phyloP scores from a whole-genome alignment of 2,113 vertebrate species.

The Oxyruncus cristatus region DNA sequence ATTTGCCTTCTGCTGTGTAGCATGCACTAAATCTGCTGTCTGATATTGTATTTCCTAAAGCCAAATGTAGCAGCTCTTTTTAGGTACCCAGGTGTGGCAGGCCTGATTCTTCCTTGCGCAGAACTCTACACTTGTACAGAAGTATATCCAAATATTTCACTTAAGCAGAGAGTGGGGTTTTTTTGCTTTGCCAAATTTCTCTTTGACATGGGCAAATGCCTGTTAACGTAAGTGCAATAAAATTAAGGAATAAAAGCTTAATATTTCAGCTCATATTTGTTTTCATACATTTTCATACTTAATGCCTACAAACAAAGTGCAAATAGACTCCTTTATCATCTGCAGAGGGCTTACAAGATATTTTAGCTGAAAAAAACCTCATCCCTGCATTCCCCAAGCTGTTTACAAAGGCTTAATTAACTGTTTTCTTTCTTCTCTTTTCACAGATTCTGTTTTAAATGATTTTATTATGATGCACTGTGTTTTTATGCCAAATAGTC shows the following conservation, averaged over 20 bases:
- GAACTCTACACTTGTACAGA: neutral
- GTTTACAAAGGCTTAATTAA: neutral
- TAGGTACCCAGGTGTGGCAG: neutral
- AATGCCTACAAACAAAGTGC: neutral
- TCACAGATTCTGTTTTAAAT: slow-evolving; percentile 87
- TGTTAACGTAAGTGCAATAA: neutral
- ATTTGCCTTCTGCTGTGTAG: neutral
- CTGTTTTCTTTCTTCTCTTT: slow-evolving; percentile 30
- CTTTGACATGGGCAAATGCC: neutral
- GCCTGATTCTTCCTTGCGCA: neutral
- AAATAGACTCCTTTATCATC: neutral
- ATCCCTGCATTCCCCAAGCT: neutral
- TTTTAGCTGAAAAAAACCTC: neutral
- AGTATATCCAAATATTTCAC: neutral
- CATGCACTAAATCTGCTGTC: neutral
- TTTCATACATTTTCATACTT: neutral
- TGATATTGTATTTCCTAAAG: neutral
- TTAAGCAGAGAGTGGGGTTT: neutral
- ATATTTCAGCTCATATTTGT: neutral
- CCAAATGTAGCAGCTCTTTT: neutral
- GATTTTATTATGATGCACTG: slow-evolving; percentile 97
- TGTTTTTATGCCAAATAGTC: slow-evolving; percentile 93
- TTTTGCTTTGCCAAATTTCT: neutral
- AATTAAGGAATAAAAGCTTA: neutral
- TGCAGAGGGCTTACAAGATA: neutral